Evolutionary conservation across 2,888 invertebrate species (phyloP).

Genomic region (Tenthredo notha): DNA sequence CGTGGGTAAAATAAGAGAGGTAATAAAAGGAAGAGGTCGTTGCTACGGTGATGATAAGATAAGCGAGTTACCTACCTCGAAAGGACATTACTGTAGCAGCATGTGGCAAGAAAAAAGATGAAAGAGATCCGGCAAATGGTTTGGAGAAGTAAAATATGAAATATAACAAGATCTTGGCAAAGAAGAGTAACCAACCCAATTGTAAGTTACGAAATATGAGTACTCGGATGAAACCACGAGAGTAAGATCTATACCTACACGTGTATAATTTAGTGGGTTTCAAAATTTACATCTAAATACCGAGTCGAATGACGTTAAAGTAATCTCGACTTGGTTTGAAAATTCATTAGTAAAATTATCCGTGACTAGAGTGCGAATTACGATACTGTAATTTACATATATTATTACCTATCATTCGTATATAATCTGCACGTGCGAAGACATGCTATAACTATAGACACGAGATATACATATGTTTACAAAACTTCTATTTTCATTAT

Average conservation of each 20-base stretch:
- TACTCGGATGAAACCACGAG: slow-evolving; percentile 8
- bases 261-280: background rate
- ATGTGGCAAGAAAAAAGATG: slow-evolving; percentile 33
- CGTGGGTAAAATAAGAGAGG: background rate
- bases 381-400: slow-evolving; percentile 1
- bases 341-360: slow-evolving; percentile 1
- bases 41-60: slow-evolving; percentile 21
- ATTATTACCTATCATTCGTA: slow-evolving; percentile 12
- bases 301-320: background rate
- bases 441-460: background rate
- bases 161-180: background rate
- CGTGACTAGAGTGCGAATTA: slow-evolving; percentile 19
- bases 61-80: slow-evolving; percentile 37
- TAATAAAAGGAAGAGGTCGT: slow-evolving; percentile 28
- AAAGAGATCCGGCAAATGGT: slow-evolving; percentile 11
- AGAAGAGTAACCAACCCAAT: slow-evolving; percentile 26
- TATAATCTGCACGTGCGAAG: slow-evolving; percentile 13
- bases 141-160: slow-evolving; percentile 16
- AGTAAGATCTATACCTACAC: slow-evolving; percentile 2
- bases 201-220: slow-evolving; percentile 4
- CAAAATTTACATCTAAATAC: slow-evolving; percentile 26
- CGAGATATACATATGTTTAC: background rate
- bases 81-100: slow-evolving; percentile 6
- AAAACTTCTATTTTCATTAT: slow-evolving; percentile 36
- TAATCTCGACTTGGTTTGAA: background rate